Conservation (phyloP, 2,888 invertebrate species). For the Oeneis ivallda region DNA sequence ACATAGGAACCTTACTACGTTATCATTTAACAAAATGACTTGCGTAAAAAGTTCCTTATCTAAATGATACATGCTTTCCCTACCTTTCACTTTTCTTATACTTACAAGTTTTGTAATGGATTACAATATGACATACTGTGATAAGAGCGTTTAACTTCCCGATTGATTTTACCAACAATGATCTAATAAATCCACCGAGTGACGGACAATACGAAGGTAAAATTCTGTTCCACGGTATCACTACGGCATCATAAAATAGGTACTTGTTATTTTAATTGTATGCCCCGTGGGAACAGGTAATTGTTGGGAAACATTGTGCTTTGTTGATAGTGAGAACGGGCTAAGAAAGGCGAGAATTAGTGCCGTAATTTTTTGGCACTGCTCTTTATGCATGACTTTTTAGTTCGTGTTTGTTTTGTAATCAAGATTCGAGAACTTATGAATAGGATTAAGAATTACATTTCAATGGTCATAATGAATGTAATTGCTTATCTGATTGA, state of each 20-base stretch:
- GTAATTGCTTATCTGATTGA: constrained; percentile 6
- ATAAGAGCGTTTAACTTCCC: neutral
- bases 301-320: constrained; percentile 61
- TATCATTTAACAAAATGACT: neutral
- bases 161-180: constrained; percentile 28
- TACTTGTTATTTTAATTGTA: constrained; percentile 61
- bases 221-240: constrained; percentile 42
- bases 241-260: constrained; percentile 44
- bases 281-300: constrained; percentile 58
- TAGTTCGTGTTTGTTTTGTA: constrained; percentile 23
- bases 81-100: constrained; percentile 10
- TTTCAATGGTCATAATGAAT: constrained; percentile 4
- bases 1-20: neutral
- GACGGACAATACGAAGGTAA: constrained; percentile 36
- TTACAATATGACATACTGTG: constrained; percentile 1
- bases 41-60: neutral
- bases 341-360: constrained; percentile 50
- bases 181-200: constrained; percentile 39
- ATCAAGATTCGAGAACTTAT: constrained; percentile 21
- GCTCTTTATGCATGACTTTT: constrained; percentile 25
- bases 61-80: neutral
- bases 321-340: constrained; percentile 56
- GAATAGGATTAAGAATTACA: constrained; percentile 13
- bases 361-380: constrained; percentile 42
- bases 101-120: neutral